Conservation (phyloP, 2,113 vertebrate genomes). For the Myotis lucifugus region DNA sequence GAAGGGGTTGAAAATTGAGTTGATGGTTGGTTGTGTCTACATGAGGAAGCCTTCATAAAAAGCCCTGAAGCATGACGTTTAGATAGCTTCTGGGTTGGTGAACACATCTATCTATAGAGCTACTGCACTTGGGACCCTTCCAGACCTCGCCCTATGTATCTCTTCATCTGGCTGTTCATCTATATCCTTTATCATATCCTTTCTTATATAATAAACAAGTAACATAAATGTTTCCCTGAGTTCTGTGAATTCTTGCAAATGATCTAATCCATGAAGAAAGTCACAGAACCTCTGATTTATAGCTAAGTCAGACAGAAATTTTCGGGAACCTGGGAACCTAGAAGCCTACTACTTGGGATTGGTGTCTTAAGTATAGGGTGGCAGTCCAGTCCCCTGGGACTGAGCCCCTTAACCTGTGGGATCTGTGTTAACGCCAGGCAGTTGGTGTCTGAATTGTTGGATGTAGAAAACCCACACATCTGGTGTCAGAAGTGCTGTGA, state of each 20-base stretch:
- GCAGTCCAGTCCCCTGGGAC: neutral
- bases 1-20: neutral
- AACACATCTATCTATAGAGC: neutral
- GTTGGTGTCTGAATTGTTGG: neutral
- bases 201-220: neutral
- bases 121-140: neutral
- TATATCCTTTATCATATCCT: neutral
- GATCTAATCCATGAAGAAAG: neutral
- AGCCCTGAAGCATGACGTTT: neutral
- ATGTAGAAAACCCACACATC: neutral
- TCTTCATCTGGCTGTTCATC: neutral
- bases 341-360: neutral
- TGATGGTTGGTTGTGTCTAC: neutral
- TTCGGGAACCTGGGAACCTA: neutral
- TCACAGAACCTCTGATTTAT: neutral
- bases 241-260: neutral
- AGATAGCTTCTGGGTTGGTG: neutral
- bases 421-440: neutral
- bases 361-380: neutral
- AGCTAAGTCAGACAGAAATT: neutral
- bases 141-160: neutral
- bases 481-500: neutral
- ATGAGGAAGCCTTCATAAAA: neutral
- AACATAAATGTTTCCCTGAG: neutral
- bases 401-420: neutral